Conservation (phyloP, 2,797 vertebrate species). For the Choloepus didactylus region DNA sequence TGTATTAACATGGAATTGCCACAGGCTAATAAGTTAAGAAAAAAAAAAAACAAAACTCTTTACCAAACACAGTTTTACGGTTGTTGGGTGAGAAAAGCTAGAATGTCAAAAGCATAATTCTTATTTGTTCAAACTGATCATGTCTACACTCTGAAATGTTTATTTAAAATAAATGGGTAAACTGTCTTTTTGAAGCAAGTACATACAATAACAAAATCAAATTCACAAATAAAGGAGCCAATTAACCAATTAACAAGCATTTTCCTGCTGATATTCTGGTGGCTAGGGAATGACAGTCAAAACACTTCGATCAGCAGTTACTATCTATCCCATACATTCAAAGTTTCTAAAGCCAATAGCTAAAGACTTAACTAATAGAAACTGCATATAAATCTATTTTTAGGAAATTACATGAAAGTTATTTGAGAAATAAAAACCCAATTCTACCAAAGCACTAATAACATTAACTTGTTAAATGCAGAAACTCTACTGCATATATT, state of each 20-base stretch:
- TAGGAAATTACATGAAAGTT: constrained; percentile 47
- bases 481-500: constrained; percentile 34
- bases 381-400: constrained; percentile 1
- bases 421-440: constrained; percentile 64
- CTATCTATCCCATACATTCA: background rate
- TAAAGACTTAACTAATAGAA: constrained; percentile 56
- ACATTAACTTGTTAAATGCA: constrained; percentile 58
- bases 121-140: constrained; percentile 70
- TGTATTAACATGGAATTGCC: constrained; percentile 84
- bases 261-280: constrained; percentile 54
- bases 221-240: constrained; percentile 69
- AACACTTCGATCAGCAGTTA: constrained; percentile 40
- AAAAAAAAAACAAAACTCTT: constrained; percentile 63
- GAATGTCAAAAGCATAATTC: constrained; percentile 67
- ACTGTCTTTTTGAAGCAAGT: constrained; percentile 78
- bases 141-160: constrained; percentile 30
- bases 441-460: background rate
- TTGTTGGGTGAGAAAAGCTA: constrained; percentile 81
- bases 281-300: background rate
- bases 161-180: constrained; percentile 82
- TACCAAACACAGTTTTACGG: constrained; percentile 83
- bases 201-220: constrained; percentile 80
- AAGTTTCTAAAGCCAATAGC: constrained; percentile 41
- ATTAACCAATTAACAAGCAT: constrained; percentile 26
- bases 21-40: constrained; percentile 83